Evolutionary conservation across 2,113 vertebrate genomes (phyloP).

Genomic region (Clarias batrachus): DNA sequence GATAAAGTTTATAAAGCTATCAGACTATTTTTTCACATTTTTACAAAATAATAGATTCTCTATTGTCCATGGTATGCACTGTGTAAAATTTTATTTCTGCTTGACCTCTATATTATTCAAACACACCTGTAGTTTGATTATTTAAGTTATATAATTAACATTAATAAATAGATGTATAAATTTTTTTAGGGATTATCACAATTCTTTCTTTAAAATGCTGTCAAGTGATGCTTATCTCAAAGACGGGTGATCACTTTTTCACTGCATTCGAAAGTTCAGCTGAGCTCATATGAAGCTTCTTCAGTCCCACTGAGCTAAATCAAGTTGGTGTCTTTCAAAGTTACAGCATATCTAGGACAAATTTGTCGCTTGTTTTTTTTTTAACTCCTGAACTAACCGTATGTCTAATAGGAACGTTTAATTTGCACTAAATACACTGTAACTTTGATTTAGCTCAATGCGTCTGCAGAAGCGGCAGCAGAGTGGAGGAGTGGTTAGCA

Average conservation of each 20-base stretch:
- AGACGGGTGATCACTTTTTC: neutral
- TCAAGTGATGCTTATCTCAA: neutral
- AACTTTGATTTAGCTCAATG: no score
- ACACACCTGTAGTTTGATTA: conserved; percentile 35
- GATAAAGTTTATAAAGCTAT: conserved; percentile 44
- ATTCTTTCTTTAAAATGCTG: neutral
- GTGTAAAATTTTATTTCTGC: conserved; percentile 38
- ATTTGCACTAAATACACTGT: no score
- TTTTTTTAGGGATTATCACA: neutral
- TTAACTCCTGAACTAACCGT: no score
- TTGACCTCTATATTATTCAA: conserved; percentile 46
- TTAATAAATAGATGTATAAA: conserved; percentile 44
- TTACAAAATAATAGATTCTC: conserved; percentile 42
- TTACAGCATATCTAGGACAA: no score
- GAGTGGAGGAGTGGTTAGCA: no score
- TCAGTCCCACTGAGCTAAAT: no score
- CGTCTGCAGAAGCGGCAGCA: no score
- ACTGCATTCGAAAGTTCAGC: neutral
- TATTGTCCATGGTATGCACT: conserved; percentile 54
- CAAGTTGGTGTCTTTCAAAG: no score
- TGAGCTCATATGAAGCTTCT: no score
- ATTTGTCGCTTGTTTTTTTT: no score
- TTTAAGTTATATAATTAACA: conserved; percentile 44
- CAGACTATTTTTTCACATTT: conserved; percentile 60
- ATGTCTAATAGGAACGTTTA: no score